Conservation (phyloP, 1,140 invertebrate genomes). For the Drosophila teissieri region DNA sequence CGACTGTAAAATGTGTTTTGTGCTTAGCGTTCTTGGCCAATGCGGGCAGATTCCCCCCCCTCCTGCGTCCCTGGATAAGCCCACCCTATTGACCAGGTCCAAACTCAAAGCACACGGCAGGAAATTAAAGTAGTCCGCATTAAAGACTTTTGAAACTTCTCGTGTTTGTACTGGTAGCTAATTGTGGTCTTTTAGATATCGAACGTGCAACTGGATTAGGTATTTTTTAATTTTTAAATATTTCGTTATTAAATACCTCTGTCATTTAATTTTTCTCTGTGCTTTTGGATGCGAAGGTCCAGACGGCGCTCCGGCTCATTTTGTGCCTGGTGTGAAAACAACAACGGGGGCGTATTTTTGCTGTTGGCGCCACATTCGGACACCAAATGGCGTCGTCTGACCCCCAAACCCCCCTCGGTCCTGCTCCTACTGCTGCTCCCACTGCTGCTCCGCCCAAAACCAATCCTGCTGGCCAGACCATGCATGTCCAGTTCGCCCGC, state of each 20-base stretch:
- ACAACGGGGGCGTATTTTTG: slow-evolving; percentile 82
- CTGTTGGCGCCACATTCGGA: slow-evolving; percentile 79
- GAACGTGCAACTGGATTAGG: not conserved
- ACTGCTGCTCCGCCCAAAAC: not conserved
- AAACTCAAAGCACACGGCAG: slow-evolving; percentile 6
- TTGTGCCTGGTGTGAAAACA: slow-evolving; percentile 78
- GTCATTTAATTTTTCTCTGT: not conserved
- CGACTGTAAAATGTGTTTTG: slow-evolving; percentile 83
- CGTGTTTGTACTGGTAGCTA: too few relatives aligned
- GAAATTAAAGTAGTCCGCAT: not conserved
- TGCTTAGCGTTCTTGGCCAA: slow-evolving; percentile 71
- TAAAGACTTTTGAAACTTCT: too few relatives aligned
- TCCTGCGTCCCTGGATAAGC: not conserved
- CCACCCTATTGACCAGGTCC: slow-evolving; percentile 35
- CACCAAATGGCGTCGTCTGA: slow-evolving; percentile 78
- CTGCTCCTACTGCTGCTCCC: too few relatives aligned
- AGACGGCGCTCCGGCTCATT: slow-evolving; percentile 42
- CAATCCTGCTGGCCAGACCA: slow-evolving; percentile 25
- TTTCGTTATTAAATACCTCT: not conserved
- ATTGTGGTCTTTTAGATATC: too few relatives aligned
- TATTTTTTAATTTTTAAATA: not conserved
- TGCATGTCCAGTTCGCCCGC: slow-evolving; percentile 53
- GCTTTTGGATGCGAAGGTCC: slow-evolving; percentile 6
- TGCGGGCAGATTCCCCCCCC: slow-evolving; percentile 47
- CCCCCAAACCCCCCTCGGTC: slow-evolving; percentile 6